Conservation (phyloP, 23 tunicate genomes). For the Diplosoma virens region DNA sequence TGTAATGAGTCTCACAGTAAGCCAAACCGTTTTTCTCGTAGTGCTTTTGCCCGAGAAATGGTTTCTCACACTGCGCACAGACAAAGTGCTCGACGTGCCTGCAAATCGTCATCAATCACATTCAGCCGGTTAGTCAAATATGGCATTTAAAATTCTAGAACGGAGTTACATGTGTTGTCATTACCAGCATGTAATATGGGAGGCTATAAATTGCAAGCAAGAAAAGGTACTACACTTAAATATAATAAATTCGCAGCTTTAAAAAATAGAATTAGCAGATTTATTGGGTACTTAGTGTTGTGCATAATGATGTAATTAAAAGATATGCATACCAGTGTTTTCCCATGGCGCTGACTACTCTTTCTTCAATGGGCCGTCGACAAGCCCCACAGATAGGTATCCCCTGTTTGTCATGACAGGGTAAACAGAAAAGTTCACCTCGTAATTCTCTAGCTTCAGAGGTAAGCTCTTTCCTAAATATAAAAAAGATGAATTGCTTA, state of each 20-base stretch:
- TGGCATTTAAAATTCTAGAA: too few relatives aligned
- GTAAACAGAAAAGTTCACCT: slow-evolving; percentile 92
- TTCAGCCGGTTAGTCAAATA: too few relatives aligned
- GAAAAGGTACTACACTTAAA: too few relatives aligned
- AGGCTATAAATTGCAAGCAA: too few relatives aligned
- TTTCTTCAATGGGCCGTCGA: slow-evolving; percentile 93
- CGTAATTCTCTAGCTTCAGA: slow-evolving; percentile 87
- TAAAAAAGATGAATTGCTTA: too few relatives aligned
- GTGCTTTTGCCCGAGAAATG: slow-evolving; percentile 93
- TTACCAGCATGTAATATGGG: too few relatives aligned
- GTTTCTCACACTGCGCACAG: slow-evolving; percentile 98
- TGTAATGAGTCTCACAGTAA: slow-evolving; percentile 97
- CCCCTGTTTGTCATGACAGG: slow-evolving; percentile 99
- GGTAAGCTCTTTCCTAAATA: slow-evolving; percentile 76
- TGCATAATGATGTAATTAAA: neutral
- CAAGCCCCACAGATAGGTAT: slow-evolving; percentile 99
- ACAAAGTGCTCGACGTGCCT: slow-evolving; percentile 99
- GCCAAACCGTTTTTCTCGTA: slow-evolving; percentile 88
- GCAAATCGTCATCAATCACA: neutral
- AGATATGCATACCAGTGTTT: slow-evolving; percentile 77
- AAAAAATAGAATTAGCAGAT: too few relatives aligned
- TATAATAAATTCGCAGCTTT: too few relatives aligned
- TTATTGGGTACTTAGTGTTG: too few relatives aligned
- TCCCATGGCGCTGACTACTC: slow-evolving; percentile 99
- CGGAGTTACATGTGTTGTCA: too few relatives aligned